These are phyloP conservation scores for Vicugna pacos DNA, from an alignment of 2,113 vertebrate species.

Conservation along the genomic window DNA sequence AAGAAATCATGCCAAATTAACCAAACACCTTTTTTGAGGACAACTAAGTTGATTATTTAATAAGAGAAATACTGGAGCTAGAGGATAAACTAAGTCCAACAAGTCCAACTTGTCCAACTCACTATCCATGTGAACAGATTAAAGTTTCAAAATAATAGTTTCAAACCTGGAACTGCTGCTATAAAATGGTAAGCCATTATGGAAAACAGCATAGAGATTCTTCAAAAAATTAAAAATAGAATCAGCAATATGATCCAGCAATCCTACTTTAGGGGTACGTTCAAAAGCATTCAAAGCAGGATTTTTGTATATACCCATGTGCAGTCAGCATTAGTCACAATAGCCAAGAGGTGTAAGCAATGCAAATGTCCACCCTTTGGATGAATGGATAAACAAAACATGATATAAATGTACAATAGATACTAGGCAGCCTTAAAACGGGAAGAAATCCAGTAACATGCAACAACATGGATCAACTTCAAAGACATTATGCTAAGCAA, in stretches of 20 bases:
- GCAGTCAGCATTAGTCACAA: background rate
- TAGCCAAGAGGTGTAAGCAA: background rate
- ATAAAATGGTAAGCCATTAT: background rate
- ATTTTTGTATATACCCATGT: background rate
- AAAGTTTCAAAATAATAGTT: background rate
- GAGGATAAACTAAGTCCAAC: background rate
- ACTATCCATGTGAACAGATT: background rate
- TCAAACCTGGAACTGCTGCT: background rate
- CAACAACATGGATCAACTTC: background rate
- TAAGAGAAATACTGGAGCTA: background rate
- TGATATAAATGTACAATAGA: background rate
- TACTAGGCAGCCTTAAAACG: background rate
- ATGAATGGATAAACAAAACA: background rate
- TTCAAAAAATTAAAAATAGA: background rate
- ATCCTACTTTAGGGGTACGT: background rate
- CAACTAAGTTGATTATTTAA: background rate
- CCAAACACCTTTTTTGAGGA: background rate
- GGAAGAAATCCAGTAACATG: background rate
- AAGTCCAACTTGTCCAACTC: background rate
- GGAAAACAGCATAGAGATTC: background rate
- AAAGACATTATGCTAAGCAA: background rate
- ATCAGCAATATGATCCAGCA: background rate
- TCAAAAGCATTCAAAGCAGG: conserved; percentile 41
- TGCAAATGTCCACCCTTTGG: too few species aligned
- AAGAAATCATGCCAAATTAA: background rate